Evolutionary conservation across 1,140 invertebrate species (phyloP), one percentile per base, ranked within the genome.

Genomic region (Penaeus indicus): DNA sequence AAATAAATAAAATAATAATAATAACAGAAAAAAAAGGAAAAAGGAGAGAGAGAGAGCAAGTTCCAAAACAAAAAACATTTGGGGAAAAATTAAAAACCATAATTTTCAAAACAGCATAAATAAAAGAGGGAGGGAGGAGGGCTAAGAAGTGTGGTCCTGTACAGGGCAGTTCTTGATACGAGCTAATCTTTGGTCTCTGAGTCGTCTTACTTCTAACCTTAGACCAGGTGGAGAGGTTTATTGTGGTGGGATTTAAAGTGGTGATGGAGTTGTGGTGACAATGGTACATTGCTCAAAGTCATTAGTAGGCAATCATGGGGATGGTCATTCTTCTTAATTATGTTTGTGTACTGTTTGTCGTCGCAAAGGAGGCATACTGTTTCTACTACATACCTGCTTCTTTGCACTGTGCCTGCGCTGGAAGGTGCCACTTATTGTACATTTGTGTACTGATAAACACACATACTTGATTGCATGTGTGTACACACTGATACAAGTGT

Each of bases 101-200:
- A 54, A 54, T 54, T 38, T 64, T 38, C 38, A 64, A 86, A 83
- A 88, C 54, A 64, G 60, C 27, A 77, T 62, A 84, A 88, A 67
- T 62, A 84, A 81, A 87, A 82, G 83, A 69, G 75, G 32, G 67
- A 88, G 69, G 75, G 75, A 75, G 84, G 61, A 84, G 72, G 62
- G 54, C 47, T 27, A 69, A 81, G 75, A 84, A 62, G 67, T 84
- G 69, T 84, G 87, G 87, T 88, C 87, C 87, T 88, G 87, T 88
- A 88, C 87, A 79, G 87, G 87, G 87, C 87, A 88, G 87, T 88
- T 88, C 87, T 88, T 88, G 87, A 88, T 88, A 88, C 87, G 87
- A 88, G 87, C 87, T 88, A 88, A 88, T 88, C 87, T 88, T 88
- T 88, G 87, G 87, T 88, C 87, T 88, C 82, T 77, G 81, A 84